phyloP scores from a whole-genome alignment of 2,113 vertebrate genomes.

The Periophthalmodon schlosseri region DNA sequence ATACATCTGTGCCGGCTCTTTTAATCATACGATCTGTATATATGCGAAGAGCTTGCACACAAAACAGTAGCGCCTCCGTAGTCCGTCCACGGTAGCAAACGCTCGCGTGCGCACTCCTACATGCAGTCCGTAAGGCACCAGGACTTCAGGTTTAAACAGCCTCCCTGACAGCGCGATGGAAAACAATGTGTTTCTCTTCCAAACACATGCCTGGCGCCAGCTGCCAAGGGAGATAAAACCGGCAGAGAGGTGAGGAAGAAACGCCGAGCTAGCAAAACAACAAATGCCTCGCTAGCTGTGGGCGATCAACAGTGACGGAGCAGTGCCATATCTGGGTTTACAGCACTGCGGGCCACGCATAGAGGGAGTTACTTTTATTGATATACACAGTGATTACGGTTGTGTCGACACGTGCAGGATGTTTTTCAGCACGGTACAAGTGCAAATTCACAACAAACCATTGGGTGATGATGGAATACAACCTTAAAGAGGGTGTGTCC shows the following conservation, averaged over 20 bases:
- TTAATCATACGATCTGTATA: not conserved
- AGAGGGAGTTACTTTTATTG: conserved; percentile 12
- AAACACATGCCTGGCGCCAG: conserved; percentile 44
- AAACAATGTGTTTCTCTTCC: conserved; percentile 50
- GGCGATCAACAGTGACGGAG: conserved; percentile 32
- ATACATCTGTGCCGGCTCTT: too few relatives aligned
- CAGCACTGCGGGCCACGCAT: conserved; percentile 8
- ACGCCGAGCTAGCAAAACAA: conserved; percentile 26
- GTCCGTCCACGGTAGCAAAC: not conserved
- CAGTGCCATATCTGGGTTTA: conserved; percentile 30
- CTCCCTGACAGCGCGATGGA: conserved; percentile 31
- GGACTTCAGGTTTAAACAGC: conserved; percentile 35
- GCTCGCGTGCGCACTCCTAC: not conserved
- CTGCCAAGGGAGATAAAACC: conserved; percentile 34
- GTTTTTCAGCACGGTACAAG: too few relatives aligned
- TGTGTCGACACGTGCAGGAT: not conserved
- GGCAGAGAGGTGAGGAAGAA: conserved; percentile 30
- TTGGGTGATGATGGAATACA: too few relatives aligned
- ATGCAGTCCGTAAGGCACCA: conserved; percentile 12
- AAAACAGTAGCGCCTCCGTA: not conserved
- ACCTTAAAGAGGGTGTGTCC: too few relatives aligned
- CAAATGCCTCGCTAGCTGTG: conserved; percentile 18
- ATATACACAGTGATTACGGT: conserved; percentile 23
- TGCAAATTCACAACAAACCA: too few relatives aligned
- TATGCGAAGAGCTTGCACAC: not conserved